Conservation (phyloP, 1,140 invertebrate species). For the Nautilus pompilius region DNA sequence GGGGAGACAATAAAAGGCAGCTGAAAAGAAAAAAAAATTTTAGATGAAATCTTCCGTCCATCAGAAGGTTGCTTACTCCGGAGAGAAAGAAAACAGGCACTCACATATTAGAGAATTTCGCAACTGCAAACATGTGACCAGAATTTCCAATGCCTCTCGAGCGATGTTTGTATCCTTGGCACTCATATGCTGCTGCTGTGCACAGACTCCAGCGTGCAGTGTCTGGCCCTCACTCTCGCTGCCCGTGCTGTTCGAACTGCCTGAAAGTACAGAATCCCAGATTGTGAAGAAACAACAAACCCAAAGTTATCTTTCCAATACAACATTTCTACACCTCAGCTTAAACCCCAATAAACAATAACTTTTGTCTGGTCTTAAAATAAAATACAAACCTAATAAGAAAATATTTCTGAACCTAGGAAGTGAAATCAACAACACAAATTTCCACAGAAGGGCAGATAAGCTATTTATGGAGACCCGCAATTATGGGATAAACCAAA, state of each 20-base stretch:
- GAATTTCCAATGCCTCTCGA: constrained; percentile 57
- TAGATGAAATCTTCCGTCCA: not conserved
- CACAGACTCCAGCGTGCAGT: constrained; percentile 57
- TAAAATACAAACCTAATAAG: too few species aligned
- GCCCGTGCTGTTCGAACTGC: constrained; percentile 54
- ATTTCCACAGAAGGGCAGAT: too few species aligned
- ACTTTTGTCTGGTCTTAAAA: too few species aligned
- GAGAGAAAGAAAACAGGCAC: constrained; percentile 6
- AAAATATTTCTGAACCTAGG: too few species aligned
- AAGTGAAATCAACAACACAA: too few species aligned
- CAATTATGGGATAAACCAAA: too few species aligned
- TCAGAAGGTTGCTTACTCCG: not conserved
- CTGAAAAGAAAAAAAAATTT: constrained; percentile 30
- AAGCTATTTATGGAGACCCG: too few species aligned
- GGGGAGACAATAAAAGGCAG: constrained; percentile 55
- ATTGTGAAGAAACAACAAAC: too few species aligned
- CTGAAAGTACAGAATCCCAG: constrained; percentile 21
- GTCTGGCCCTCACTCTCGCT: constrained; percentile 54
- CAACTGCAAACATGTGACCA: constrained; percentile 58
- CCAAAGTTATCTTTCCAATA: too few species aligned
- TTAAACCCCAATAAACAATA: too few species aligned
- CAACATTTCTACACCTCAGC: too few species aligned
- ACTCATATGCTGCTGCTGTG: constrained; percentile 51
- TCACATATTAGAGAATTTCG: constrained; percentile 52
- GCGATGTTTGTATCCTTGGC: constrained; percentile 57